phyloP scores from a whole-genome alignment of 2,888 invertebrate genomes.

The Drosophila phalerata region DNA sequence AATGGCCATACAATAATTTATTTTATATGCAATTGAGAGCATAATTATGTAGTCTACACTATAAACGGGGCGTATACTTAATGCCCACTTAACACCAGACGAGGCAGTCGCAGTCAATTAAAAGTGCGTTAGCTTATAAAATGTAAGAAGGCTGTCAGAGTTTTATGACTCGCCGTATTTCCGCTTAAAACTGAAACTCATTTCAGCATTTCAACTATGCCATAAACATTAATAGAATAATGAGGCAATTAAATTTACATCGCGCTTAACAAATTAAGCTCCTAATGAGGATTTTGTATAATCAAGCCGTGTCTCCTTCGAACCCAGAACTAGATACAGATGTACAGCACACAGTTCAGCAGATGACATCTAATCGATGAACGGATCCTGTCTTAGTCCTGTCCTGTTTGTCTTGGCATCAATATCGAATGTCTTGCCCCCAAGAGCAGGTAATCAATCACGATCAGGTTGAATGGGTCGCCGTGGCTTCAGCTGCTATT shows the following conservation, averaged over 20 bases:
- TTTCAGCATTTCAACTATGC: slow-evolving; percentile 44
- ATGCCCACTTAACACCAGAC: slow-evolving; percentile 15
- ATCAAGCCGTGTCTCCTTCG: slow-evolving; percentile 25
- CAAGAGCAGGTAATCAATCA: slow-evolving; percentile 68
- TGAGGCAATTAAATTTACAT: slow-evolving; percentile 64
- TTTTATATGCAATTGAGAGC: slow-evolving; percentile 34
- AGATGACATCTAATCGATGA: slow-evolving; percentile 48
- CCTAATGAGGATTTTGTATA: slow-evolving; percentile 50
- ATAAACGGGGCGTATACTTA: slow-evolving; percentile 36
- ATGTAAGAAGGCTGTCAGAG: slow-evolving; percentile 8
- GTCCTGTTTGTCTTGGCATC: slow-evolving; percentile 22
- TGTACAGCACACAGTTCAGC: slow-evolving; percentile 1
- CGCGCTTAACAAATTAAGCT: slow-evolving; percentile 55
- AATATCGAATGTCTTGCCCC: slow-evolving; percentile 25
- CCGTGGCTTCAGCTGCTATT: slow-evolving; percentile 15
- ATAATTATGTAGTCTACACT: slow-evolving; percentile 27
- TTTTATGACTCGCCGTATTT: slow-evolving; percentile 25
- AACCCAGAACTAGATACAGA: slow-evolving; percentile 4
- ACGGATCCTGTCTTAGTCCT: slow-evolving; percentile 4
- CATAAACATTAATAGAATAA: slow-evolving; percentile 60
- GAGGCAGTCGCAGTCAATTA: slow-evolving; percentile 29
- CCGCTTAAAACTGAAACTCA: slow-evolving; percentile 6
- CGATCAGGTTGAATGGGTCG: slow-evolving; percentile 35
- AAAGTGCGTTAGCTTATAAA: slow-evolving; percentile 15
- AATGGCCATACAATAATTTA: slow-evolving; percentile 12